phyloP scores from a whole-genome alignment of 1,140 invertebrate species.

The Drosophila rufa region DNA sequence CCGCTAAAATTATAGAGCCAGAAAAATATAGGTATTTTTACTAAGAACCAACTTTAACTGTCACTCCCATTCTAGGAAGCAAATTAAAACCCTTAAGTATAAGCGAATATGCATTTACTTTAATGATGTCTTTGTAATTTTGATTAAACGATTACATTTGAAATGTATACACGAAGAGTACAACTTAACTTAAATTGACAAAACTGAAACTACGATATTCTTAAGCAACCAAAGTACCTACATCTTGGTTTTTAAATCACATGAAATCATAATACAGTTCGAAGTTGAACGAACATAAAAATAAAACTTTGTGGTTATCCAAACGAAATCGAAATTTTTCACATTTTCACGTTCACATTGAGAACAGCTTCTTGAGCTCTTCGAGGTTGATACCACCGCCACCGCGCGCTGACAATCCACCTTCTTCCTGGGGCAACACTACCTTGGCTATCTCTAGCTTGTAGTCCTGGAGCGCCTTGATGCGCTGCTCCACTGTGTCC shows the following conservation, averaged over 20 bases:
- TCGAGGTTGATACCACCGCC: slow-evolving; percentile 24
- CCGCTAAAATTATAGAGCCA: no score
- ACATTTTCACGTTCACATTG: neutral
- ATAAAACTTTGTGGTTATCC: neutral
- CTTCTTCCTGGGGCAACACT: slow-evolving; percentile 86
- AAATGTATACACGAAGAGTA: neutral
- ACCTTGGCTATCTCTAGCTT: slow-evolving; percentile 91
- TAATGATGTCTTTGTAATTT: neutral
- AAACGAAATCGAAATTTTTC: neutral
- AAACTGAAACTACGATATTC: neutral
- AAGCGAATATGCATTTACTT: neutral
- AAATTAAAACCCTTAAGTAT: no score
- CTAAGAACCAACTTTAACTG: no score
- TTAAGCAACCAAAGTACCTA: neutral
- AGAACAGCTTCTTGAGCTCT: slow-evolving; percentile 52
- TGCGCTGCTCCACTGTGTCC: slow-evolving; percentile 93
- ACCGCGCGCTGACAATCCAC: neutral
- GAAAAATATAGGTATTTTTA: no score
- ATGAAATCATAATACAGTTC: neutral
- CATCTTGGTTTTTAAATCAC: neutral
- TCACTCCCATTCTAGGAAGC: no score
- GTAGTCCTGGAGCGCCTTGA: slow-evolving; percentile 90
- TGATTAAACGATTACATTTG: neutral
- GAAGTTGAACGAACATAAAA: neutral
- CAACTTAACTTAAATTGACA: neutral